Evolutionary conservation across 2,113 vertebrate species (phyloP).

Genomic region (Pitta sordida): DNA sequence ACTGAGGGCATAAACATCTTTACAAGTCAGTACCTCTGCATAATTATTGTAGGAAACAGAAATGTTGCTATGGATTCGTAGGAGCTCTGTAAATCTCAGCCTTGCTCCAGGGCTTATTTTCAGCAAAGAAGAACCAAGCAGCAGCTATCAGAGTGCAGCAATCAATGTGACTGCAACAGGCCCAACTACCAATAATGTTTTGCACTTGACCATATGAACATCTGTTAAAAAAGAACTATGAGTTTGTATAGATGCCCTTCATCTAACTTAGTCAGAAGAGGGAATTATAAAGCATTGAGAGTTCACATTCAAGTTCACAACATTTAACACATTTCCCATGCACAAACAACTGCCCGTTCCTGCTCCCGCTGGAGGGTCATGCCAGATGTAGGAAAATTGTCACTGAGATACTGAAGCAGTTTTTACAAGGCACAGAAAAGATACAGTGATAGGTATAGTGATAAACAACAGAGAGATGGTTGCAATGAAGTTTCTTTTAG

Average conservation of each 20-base stretch:
- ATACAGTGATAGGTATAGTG: neutral
- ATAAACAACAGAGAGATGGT: neutral
- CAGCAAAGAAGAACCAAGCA: neutral
- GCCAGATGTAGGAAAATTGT: neutral
- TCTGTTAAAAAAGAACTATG: neutral
- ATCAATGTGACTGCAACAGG: neutral
- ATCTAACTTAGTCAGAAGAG: neutral
- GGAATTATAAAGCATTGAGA: neutral
- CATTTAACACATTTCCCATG: neutral
- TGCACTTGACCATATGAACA: neutral
- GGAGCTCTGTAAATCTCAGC: neutral
- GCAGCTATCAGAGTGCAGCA: neutral
- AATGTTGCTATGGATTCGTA: neutral
- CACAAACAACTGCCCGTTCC: neutral
- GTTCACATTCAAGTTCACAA: neutral
- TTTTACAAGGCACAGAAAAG: neutral
- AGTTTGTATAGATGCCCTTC: neutral
- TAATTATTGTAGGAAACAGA: neutral
- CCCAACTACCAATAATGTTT: neutral
- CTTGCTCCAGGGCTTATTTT: neutral
- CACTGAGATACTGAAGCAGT: neutral
- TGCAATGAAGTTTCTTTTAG: neutral
- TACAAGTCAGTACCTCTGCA: neutral
- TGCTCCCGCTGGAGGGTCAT: neutral
- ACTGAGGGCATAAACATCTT: neutral